Evolutionary conservation across 2,113 vertebrate species (phyloP).

Genomic region (human (Homo sapiens)): DNA sequence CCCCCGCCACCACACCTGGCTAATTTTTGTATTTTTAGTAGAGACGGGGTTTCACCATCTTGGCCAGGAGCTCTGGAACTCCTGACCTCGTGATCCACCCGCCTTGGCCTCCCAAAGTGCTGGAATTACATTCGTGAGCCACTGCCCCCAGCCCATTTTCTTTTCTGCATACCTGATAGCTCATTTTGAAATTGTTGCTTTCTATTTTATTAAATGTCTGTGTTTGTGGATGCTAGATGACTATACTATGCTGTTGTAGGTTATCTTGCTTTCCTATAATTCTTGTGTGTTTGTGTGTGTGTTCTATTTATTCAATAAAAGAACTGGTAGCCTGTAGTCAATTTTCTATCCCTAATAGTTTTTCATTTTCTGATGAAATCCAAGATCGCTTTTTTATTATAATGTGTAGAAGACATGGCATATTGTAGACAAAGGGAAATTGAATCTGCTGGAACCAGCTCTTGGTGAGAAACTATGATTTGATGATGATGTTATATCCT

Average conservation of each 20-base stretch:
- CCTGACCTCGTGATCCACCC: too few relatives aligned
- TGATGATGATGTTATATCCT: not conserved
- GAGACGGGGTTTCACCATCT: too few relatives aligned
- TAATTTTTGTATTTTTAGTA: too few relatives aligned
- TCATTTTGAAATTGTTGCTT: not conserved
- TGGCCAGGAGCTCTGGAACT: too few relatives aligned
- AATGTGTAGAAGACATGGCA: not conserved
- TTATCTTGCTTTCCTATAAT: not conserved
- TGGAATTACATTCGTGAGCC: too few relatives aligned
- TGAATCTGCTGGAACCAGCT: not conserved
- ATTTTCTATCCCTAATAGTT: not conserved
- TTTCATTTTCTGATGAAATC: conserved; percentile 49
- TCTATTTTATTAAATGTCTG: not conserved
- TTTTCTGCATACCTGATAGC: not conserved
- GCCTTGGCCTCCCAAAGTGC: too few relatives aligned
- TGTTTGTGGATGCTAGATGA: not conserved
- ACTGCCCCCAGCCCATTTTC: too few relatives aligned
- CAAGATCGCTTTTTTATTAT: not conserved
- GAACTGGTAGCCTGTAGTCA: not conserved
- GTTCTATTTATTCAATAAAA: not conserved
- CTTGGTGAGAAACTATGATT: conserved; percentile 10
- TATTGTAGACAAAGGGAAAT: not conserved
- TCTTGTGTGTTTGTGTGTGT: not conserved
- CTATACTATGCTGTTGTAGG: not conserved
- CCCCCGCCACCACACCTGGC: too few relatives aligned